Percentiles rank a stretch among this genome's conserved stretches.
Evolutionary conservation across 2,113 vertebrate species (phyloP).

Genomic region (Ahaetulla prasina): DNA sequence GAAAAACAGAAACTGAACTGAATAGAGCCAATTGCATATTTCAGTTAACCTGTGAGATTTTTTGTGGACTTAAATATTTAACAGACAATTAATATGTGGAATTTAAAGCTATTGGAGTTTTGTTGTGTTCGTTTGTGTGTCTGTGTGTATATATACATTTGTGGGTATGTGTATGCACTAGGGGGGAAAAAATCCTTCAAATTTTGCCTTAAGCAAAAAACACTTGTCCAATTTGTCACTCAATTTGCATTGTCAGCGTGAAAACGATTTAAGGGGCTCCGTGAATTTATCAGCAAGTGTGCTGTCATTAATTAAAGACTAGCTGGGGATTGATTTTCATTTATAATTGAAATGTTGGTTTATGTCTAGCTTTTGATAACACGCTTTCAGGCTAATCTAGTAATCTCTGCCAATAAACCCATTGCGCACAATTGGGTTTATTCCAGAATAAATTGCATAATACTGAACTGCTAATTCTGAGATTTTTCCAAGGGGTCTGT

Average conservation of each 20-base stretch:
- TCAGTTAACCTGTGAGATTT: neutral
- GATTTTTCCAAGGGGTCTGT: neutral
- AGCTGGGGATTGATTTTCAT: neutral
- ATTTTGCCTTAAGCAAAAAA: neutral
- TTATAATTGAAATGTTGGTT: neutral
- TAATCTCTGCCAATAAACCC: neutral
- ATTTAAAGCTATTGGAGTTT: neutral
- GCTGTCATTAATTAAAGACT: neutral
- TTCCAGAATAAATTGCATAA: neutral
- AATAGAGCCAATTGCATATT: neutral
- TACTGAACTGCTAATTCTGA: neutral
- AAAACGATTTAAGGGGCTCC: neutral
- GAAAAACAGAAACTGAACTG: neutral
- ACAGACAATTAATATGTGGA: neutral
- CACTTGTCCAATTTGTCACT: neutral
- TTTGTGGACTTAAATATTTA: neutral
- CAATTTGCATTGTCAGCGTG: neutral
- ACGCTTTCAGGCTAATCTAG: neutral
- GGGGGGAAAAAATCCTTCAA: neutral
- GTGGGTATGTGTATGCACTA: neutral
- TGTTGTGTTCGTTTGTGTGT: neutral
- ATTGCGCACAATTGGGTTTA: neutral
- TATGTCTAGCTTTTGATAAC: neutral
- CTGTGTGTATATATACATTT: neutral
- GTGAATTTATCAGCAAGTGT: neutral